Conservation (phyloP, 2,797 vertebrate genomes). For the Eidolon dupreanum region DNA sequence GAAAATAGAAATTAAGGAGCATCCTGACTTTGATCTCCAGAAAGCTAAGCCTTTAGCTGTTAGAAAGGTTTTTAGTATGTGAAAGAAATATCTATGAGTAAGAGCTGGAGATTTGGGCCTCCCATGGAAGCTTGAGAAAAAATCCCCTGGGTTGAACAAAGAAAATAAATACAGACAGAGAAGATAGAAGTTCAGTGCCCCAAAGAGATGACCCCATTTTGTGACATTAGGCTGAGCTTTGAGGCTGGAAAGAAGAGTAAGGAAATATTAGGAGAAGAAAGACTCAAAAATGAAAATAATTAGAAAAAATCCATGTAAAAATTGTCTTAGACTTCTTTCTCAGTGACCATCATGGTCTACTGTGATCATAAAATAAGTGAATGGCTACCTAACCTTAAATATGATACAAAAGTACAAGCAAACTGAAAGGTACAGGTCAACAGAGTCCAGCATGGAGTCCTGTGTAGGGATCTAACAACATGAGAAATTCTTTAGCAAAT, state of each 20-base stretch:
- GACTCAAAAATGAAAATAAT: not conserved
- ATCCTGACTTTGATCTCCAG: not conserved
- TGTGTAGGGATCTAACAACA: not conserved
- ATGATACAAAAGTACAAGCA: not conserved
- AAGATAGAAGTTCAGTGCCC: not conserved
- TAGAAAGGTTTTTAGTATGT: not conserved
- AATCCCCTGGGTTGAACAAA: not conserved
- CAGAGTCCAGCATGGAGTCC: accelerated
- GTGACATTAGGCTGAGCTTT: not conserved
- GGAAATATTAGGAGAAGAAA: not conserved
- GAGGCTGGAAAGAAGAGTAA: accelerated
- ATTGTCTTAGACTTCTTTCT: too few species aligned
- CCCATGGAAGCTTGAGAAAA: not conserved
- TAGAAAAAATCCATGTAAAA: not conserved
- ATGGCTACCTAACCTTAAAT: too few species aligned
- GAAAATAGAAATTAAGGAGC: not conserved
- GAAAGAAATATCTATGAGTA: not conserved
- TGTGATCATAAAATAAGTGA: not conserved
- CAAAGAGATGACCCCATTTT: not conserved
- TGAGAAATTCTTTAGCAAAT: not conserved
- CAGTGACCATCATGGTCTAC: not conserved
- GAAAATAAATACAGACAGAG: not conserved
- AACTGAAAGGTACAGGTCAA: not conserved
- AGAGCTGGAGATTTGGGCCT: not conserved
- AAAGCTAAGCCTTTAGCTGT: not conserved